Percentiles rank a stretch among this genome's conserved stretches.
phyloP scores from a whole-genome alignment of 1,140 invertebrate genomes.

The Solenopsis invicta region DNA sequence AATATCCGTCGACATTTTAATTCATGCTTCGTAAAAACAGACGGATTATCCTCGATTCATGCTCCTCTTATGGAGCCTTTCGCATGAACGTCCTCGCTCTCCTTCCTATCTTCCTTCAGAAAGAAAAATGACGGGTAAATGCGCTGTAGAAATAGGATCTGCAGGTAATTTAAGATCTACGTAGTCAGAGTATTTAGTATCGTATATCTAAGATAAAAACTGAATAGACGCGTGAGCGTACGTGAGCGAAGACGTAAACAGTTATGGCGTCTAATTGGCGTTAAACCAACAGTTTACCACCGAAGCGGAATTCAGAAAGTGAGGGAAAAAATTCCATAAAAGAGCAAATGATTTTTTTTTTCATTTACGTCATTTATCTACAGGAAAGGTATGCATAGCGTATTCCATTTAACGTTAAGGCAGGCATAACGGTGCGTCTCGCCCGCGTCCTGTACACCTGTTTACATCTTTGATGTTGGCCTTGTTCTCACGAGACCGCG shows the following conservation, averaged over 20 bases:
- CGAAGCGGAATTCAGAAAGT: not conserved
- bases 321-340: not conserved
- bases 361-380: not conserved
- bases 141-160: not conserved
- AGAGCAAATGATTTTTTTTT: not conserved
- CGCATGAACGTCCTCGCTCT: not conserved
- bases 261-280: constrained; percentile 4
- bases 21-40: not conserved
- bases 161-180: not conserved
- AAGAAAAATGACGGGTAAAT: not conserved
- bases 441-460: not conserved
- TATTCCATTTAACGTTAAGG: not conserved
- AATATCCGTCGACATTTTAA: not conserved
- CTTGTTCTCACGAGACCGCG: not conserved
- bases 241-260: not conserved
- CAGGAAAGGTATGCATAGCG: not conserved
- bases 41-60: not conserved
- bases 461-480: not conserved
- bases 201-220: not conserved
- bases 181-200: not conserved
- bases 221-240: not conserved
- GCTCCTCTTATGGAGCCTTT: not conserved
- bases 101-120: not conserved
- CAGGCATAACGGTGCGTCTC: not conserved
- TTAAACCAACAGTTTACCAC: no score